Evolutionary conservation across 2,888 invertebrate species (phyloP), one percentile per base, ranked within the genome.

Genomic region (Volucella inanis): DNA sequence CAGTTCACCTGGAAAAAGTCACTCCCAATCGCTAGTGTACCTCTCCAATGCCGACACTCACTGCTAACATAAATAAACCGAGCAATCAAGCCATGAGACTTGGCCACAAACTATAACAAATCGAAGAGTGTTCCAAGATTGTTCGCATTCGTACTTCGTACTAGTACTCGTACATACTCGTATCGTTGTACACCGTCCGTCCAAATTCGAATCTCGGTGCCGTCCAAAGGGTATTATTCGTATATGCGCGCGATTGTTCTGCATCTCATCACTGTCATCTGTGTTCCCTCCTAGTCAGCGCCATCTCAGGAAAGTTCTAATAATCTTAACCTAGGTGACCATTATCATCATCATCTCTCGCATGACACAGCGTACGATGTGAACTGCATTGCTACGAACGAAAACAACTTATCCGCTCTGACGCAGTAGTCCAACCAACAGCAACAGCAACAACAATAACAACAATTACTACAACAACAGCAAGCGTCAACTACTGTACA

Each of bases 1-100:
- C 71, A 76, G 80, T 81, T 85, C 85, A 85, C 85, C 85, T 81
- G 85, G 81, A 85, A 85, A 71, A 54, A 43, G 52, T 50, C 39
- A 18, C 52, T 59, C 47, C 43, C 18, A 38, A 18, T 50, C 43
- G 1, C 22, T 71, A 15, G 3, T 68, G 18, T 50, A 54, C 15
- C 59, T 49, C 22, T 45, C 41, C 43, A 43, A 57, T 72, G 39
- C 76, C 81, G 81, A 81, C 80, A 64, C 80, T 31, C 31, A 31
- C 31, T 59, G 57, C 52, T 75, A 31, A 57, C 65, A 68, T 64
- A 72, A 72, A 81, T 80, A 76, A 85, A 71, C 67, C 55, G 61
- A 31, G 31, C 64, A 70, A 84, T 75, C 79, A 75, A 70, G n/a
- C 71, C 8, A 50, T 43, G 47, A 68, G 52, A 47, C 39, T 39